These are phyloP conservation scores for Macrostomum lignano DNA, from an alignment of 1,140 invertebrate genomes.

Conservation along the genomic window DNA sequence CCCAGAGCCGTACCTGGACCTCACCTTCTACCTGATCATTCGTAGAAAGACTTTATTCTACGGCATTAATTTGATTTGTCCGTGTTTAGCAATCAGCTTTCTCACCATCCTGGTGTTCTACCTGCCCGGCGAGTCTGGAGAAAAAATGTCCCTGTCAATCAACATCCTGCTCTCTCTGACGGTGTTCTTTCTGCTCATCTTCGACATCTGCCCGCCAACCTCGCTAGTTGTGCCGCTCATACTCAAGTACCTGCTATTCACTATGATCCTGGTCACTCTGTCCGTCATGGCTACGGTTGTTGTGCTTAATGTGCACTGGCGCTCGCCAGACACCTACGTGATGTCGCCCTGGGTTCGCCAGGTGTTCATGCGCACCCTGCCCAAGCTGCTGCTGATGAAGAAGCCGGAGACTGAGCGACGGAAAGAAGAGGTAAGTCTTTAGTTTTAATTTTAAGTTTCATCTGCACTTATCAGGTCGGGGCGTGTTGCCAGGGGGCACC, in stretches of 20 bases:
- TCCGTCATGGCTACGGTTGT: not conserved
- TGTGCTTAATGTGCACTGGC: slow-evolving; percentile 13
- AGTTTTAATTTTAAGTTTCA: too few relatives aligned
- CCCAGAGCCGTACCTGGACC: slow-evolving; percentile 20
- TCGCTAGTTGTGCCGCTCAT: slow-evolving; percentile 27
- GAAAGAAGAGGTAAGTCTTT: too few relatives aligned
- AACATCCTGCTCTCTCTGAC: slow-evolving; percentile 94
- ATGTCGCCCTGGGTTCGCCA: slow-evolving; percentile 24
- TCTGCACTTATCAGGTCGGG: too few relatives aligned
- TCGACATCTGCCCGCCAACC: slow-evolving; percentile 90
- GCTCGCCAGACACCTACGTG: slow-evolving; percentile 21
- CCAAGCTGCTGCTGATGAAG: slow-evolving; percentile 7
- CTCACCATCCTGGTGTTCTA: slow-evolving; percentile 90
- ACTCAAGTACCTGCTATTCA: slow-evolving; percentile 5
- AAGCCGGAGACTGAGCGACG: too few relatives aligned
- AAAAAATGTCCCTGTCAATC: slow-evolving; percentile 91
- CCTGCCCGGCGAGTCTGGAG: slow-evolving; percentile 78
- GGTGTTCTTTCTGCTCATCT: slow-evolving; percentile 91
- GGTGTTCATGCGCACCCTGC: slow-evolving; percentile 24
- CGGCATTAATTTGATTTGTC: slow-evolving; percentile 27
- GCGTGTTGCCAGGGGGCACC: too few relatives aligned
- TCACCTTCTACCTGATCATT: slow-evolving; percentile 25
- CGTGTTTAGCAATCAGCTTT: slow-evolving; percentile 41
- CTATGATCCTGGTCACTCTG: slow-evolving; percentile 4
- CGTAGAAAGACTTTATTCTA: slow-evolving; percentile 26